Percentiles rank a stretch among this genome's conserved stretches.
phyloP scores from a whole-genome alignment of 1,140 invertebrate genomes.

The Ctenoplectra terminalis region DNA sequence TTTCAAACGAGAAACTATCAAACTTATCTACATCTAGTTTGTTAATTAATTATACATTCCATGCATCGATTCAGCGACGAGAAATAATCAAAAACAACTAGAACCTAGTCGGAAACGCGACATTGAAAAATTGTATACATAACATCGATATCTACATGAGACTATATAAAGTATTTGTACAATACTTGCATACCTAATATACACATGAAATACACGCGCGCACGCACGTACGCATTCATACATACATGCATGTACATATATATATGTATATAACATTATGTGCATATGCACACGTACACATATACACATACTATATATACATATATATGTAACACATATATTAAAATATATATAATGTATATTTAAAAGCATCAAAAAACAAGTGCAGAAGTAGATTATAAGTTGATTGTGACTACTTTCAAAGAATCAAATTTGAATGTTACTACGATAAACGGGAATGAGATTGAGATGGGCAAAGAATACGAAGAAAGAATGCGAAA shows the following conservation, averaged over 20 bases:
- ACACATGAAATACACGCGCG: conserved; percentile 40
- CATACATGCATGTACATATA: conserved; percentile 27
- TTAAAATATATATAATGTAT: conserved; percentile 35
- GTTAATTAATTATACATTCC: conserved; percentile 11
- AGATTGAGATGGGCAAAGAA: neutral
- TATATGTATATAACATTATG: conserved; percentile 15
- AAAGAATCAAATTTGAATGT: conserved; percentile 77
- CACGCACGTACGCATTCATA: conserved; percentile 29
- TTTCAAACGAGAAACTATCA: neutral
- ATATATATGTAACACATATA: conserved; percentile 35
- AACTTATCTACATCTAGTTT: neutral
- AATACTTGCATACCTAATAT: conserved; percentile 56
- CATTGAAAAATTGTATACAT: neutral
- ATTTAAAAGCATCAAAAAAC: conserved; percentile 65
- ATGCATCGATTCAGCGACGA: neutral
- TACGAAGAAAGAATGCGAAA: neutral
- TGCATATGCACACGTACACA: too few species aligned
- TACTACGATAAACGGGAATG: conserved; percentile 55
- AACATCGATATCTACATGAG: conserved; percentile 34
- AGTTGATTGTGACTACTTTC: conserved; percentile 64
- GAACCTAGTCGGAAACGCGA: neutral
- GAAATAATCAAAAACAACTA: neutral
- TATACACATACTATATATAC: too few species aligned
- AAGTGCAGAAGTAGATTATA: conserved; percentile 47
- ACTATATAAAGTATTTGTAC: conserved; percentile 59